Conservation (phyloP, 1,140 invertebrate genomes). For the Pseudomyrmex dendroicus region DNA sequence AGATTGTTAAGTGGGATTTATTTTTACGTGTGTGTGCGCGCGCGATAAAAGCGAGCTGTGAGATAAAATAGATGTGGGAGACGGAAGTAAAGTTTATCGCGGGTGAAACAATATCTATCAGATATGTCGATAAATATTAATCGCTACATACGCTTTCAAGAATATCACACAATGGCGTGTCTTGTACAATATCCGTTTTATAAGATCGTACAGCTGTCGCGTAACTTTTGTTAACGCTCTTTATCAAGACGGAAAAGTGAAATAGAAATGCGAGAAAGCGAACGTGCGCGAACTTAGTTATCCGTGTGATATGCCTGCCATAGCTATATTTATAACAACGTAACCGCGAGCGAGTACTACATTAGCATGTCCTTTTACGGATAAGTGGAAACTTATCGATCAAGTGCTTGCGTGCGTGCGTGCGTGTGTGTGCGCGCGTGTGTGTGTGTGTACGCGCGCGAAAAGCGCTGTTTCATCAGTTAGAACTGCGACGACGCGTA, state of each 20-base stretch:
- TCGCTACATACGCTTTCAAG: background rate
- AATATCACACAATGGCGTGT: background rate
- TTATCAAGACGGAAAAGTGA: constrained; percentile 23
- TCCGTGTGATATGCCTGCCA: background rate
- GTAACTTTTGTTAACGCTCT: constrained; percentile 33
- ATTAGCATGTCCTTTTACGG: constrained; percentile 15
- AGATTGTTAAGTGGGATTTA: constrained; percentile 24
- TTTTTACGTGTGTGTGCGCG: background rate
- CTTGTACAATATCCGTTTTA: background rate
- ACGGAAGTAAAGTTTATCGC: background rate
- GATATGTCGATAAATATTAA: too few species aligned
- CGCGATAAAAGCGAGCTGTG: too few species aligned
- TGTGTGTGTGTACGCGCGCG: background rate
- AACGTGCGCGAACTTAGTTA: constrained; percentile 23
- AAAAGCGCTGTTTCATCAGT: background rate
- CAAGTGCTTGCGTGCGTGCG: background rate
- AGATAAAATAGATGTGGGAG: background rate
- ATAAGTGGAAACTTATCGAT: constrained; percentile 60
- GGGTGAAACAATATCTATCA: too few species aligned
- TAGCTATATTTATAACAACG: constrained; percentile 40
- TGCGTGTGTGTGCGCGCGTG: background rate
- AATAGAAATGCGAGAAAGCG: background rate
- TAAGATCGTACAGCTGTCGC: constrained; percentile 13
- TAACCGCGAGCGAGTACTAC: constrained; percentile 7
- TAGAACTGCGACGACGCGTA: too few species aligned